Percentiles rank a stretch among this genome's conserved stretches.
Conservation (phyloP, 2,113 vertebrate species). For the Noturus placidus region DNA sequence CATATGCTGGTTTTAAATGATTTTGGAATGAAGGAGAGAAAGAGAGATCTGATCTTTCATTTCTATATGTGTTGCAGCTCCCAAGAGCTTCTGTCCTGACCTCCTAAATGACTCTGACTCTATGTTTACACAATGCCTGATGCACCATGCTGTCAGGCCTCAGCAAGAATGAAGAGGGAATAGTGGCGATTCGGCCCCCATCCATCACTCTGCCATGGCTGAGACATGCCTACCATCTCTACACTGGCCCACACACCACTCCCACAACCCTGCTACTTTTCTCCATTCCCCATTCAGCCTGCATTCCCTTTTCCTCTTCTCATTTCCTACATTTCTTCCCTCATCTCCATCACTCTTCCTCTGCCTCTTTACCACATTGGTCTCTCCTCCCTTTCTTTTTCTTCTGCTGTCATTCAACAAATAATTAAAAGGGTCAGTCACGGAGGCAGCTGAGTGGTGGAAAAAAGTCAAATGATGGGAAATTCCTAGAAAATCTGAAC, state of each 20-base stretch:
- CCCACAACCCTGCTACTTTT: constrained; percentile 28
- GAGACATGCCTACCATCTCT: constrained; percentile 19
- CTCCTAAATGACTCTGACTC: constrained; percentile 44
- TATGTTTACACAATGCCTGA: constrained; percentile 55
- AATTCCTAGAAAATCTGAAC: constrained; percentile 10
- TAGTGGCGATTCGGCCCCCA: constrained; percentile 47
- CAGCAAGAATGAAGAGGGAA: constrained; percentile 46
- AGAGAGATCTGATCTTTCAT: constrained; percentile 5
- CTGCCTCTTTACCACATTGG: constrained; percentile 16
- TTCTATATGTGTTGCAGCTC: constrained; percentile 34
- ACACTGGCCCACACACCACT: constrained; percentile 29
- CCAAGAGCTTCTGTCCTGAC: constrained; percentile 34
- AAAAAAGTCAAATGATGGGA: constrained; percentile 11
- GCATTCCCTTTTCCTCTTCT: constrained; percentile 45
- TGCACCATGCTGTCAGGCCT: constrained; percentile 39
- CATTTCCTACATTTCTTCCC: constrained; percentile 53
- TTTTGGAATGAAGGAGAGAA: constrained; percentile 12
- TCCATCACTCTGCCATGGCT: constrained; percentile 50
- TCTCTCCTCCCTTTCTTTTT: constrained; percentile 40
- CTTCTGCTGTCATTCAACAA: constrained; percentile 37
- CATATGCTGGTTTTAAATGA: constrained; percentile 35
- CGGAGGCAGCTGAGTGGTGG: constrained; percentile 6
- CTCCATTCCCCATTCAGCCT: constrained; percentile 38
- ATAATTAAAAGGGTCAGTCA: constrained; percentile 33
- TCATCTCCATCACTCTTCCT: constrained; percentile 52